A percentile compares a stretch with the other conserved stretches of the same genome.
phyloP scores from a whole-genome alignment of 1,140 invertebrate genomes.

The Diorhabda elongata region DNA sequence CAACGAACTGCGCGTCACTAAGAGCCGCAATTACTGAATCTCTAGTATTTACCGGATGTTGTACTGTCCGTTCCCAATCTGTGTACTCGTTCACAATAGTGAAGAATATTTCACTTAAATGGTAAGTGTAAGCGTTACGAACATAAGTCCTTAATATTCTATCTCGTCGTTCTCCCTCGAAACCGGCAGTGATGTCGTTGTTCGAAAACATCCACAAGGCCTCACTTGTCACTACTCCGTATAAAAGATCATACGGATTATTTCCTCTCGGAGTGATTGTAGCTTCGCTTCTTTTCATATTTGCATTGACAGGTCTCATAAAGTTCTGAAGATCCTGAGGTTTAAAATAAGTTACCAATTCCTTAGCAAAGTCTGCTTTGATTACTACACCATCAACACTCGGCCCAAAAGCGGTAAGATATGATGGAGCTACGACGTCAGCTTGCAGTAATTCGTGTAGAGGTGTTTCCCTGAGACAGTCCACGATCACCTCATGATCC shows the following conservation, averaged over 20 bases:
- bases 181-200: slow-evolving; percentile 80
- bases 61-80: slow-evolving; percentile 89
- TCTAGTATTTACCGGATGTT: slow-evolving; percentile 87
- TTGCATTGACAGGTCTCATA: slow-evolving; percentile 55
- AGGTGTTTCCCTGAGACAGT: slow-evolving; percentile 72
- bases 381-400: slow-evolving; percentile 85
- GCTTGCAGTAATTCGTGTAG: slow-evolving; percentile 72
- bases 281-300: slow-evolving; percentile 58
- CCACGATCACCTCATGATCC: slow-evolving; percentile 75
- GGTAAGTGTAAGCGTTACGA: slow-evolving; percentile 89
- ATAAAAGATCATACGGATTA: slow-evolving; percentile 71
- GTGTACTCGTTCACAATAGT: slow-evolving; percentile 96
- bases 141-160: slow-evolving; percentile 91
- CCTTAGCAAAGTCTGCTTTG: slow-evolving; percentile 71
- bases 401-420: slow-evolving; percentile 78
- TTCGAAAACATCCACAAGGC: slow-evolving; percentile 78
- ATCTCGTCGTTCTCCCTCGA: slow-evolving; percentile 84
- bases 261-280: slow-evolving; percentile 42
- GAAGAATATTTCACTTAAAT: slow-evolving; percentile 95
- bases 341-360: slow-evolving; percentile 65
- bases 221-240: slow-evolving; percentile 80
- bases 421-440: slow-evolving; percentile 77
- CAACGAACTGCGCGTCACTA: slow-evolving; percentile 88
- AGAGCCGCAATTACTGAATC: slow-evolving; percentile 89
- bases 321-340: slow-evolving; percentile 64